Conservation (phyloP, 2,113 vertebrate genomes). For the Pterocles burchelli region DNA sequence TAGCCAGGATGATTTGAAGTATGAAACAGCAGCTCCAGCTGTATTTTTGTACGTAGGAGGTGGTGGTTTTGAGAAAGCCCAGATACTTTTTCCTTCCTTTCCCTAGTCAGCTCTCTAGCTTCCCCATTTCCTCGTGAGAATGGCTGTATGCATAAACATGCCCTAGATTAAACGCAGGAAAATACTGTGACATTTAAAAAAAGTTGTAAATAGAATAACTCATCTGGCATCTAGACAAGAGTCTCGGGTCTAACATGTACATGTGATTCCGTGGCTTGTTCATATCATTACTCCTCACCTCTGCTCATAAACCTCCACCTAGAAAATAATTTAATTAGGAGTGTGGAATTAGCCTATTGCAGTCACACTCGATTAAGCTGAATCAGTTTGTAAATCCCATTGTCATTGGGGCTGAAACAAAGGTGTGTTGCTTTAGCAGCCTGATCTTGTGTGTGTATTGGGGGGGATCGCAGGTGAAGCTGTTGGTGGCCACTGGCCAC, state of each 20-base stretch:
- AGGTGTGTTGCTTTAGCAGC: neutral
- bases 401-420: slow-evolving; percentile 1
- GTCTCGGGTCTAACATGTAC: neutral
- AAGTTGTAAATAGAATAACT: neutral
- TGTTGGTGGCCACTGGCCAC: accelerated
- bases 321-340: slow-evolving; percentile 69
- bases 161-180: neutral
- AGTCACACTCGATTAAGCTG: slow-evolving; percentile 25
- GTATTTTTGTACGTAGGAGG: neutral
- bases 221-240: neutral
- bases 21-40: neutral
- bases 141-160: neutral
- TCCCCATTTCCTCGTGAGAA: neutral
- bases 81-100: neutral
- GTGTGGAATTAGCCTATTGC: slow-evolving; percentile 23
- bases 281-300: neutral
- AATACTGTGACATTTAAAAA: neutral
- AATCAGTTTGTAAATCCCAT: slow-evolving; percentile 41
- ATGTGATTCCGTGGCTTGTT: neutral
- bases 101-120: neutral
- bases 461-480: neutral
- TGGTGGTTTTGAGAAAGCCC: neutral
- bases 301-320: slow-evolving; percentile 45
- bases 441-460: neutral
- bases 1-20: neutral